Conservation (phyloP, 2,113 vertebrate species). For the Nipponia nippon region DNA sequence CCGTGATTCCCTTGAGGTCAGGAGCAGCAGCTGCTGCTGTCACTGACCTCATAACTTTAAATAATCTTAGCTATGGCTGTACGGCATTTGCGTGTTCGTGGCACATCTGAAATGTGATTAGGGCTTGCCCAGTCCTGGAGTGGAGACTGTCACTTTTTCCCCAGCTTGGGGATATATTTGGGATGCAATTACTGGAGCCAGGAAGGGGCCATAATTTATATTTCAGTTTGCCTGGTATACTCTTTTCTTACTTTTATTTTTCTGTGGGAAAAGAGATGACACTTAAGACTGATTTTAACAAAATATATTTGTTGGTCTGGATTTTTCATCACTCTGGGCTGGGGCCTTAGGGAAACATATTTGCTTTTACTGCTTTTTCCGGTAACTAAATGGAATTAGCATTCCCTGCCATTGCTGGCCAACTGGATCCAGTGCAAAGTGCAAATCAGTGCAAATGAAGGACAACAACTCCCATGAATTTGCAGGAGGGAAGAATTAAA, state of each 20-base stretch:
- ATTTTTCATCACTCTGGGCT: conserved; percentile 7
- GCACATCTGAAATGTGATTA: conserved; percentile 9
- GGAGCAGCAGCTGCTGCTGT: conserved; percentile 57
- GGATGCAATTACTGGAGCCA: neutral
- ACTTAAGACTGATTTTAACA: neutral
- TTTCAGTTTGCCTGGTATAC: neutral
- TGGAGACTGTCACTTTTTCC: neutral
- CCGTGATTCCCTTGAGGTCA: neutral
- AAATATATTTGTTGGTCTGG: neutral
- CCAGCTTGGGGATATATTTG: neutral
- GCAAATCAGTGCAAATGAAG: neutral
- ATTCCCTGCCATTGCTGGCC: neutral
- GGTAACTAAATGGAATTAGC: neutral
- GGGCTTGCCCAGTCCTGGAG: neutral
- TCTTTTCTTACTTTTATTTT: neutral
- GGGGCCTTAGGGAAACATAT: conserved; percentile 10
- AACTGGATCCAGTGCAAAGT: neutral
- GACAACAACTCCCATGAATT: neutral
- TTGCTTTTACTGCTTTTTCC: neutral
- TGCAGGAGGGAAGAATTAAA: neutral
- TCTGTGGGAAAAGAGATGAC: neutral
- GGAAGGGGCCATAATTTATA: neutral
- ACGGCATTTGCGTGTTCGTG: neutral
- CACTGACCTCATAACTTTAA: conserved; percentile 39
- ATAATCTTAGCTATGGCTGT: neutral